phyloP scores from a whole-genome alignment of 2,113 vertebrate genomes.

The Onychorhynchus coronatus region DNA sequence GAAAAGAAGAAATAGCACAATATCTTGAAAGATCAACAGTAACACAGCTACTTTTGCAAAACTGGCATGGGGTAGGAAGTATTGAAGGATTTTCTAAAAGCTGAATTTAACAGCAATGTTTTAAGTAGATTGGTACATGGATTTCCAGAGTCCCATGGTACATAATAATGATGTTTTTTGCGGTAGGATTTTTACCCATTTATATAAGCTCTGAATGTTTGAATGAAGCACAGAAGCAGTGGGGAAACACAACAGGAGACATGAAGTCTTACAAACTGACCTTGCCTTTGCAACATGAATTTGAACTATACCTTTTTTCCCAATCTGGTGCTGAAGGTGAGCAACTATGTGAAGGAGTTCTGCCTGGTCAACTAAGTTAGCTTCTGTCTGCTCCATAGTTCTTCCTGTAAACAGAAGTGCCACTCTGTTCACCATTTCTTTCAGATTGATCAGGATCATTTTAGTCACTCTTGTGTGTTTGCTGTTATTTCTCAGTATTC shows the following conservation, averaged over 20 bases:
- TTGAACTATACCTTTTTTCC: neutral
- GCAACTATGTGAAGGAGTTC: neutral
- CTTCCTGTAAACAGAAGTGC: neutral
- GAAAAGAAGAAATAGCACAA: neutral
- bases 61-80: neutral
- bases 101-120: neutral
- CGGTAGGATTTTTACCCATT: neutral
- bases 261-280: neutral
- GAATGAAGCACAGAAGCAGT: neutral
- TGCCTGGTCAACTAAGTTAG: neutral
- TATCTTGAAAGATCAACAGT: neutral
- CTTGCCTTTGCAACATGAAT: neutral
- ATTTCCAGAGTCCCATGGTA: neutral
- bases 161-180: neutral
- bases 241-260: neutral
- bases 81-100: slow-evolving; percentile 12
- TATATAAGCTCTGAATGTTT: neutral
- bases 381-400: neutral
- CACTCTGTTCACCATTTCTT: neutral
- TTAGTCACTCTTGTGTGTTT: neutral
- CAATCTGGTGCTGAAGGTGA: neutral
- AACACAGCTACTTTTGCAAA: neutral
- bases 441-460: neutral
- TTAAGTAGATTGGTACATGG: slow-evolving; percentile 1
- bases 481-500: neutral